A percentile compares a stretch with the other conserved stretches of the same genome.
Evolutionary conservation across 2,113 vertebrate species (phyloP).

Genomic region (Sebastes schlegelii): DNA sequence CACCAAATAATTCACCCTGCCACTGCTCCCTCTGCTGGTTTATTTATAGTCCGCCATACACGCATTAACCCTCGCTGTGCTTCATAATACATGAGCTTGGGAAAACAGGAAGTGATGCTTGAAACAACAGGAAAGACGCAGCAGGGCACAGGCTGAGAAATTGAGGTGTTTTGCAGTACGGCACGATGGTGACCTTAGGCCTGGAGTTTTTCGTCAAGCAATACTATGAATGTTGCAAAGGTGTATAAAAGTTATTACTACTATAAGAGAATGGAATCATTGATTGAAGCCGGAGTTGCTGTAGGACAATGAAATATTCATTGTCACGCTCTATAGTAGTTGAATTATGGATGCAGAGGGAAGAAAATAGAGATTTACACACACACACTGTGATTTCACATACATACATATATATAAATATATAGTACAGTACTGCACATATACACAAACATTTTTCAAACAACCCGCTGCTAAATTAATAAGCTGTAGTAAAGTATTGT

Average conservation of each 20-base stretch:
- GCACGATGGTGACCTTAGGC: background rate
- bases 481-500: background rate
- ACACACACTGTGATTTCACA: slow-evolving; percentile 16
- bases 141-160: slow-evolving; percentile 15
- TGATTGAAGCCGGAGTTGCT: slow-evolving; percentile 40
- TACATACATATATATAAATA: background rate
- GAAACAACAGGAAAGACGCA: slow-evolving; percentile 56
- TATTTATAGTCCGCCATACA: slow-evolving; percentile 70
- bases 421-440: no score
- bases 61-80: slow-evolving; percentile 47
- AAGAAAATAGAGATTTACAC: slow-evolving; percentile 46
- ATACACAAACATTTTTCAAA: background rate
- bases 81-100: slow-evolving; percentile 65
- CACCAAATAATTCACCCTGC: slow-evolving; percentile 73
- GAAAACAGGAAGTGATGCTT: slow-evolving; percentile 71
- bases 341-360: slow-evolving; percentile 72
- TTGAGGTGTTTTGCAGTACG: background rate
- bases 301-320: slow-evolving; percentile 73
- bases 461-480: background rate
- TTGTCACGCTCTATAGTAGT: slow-evolving; percentile 40
- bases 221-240: slow-evolving; percentile 11
- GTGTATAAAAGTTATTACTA: background rate
- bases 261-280: slow-evolving; percentile 39
- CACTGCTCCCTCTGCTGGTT: slow-evolving; percentile 73
- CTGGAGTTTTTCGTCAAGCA: background rate